Evolutionary conservation across 2,113 vertebrate species (phyloP).

Genomic region (Sceloporus undulatus): DNA sequence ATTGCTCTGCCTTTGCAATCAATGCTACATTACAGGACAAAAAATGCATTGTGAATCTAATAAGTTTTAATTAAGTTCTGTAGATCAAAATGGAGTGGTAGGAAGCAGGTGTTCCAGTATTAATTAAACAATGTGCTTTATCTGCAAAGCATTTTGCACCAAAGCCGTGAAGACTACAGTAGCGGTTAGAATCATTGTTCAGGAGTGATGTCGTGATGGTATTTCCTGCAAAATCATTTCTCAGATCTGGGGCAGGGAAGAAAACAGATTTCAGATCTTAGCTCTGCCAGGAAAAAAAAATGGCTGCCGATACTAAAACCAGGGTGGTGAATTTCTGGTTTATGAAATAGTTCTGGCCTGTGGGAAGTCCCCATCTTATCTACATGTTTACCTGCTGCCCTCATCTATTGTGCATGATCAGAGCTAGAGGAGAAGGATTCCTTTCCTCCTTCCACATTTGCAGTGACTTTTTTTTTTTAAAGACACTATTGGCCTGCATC

Average conservation of each 20-base stretch:
- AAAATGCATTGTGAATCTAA: conserved; percentile 57
- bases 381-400: too few relatives aligned
- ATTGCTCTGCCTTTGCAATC: conserved; percentile 63
- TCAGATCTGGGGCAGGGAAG: neutral
- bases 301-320: too few relatives aligned
- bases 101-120: conserved; percentile 56
- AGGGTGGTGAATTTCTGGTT: too few relatives aligned
- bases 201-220: conserved; percentile 30
- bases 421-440: neutral
- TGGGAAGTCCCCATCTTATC: too few relatives aligned
- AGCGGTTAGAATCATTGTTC: conserved; percentile 33
- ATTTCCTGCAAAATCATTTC: conserved; percentile 44
- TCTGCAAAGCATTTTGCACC: conserved; percentile 42
- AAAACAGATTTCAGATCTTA: neutral
- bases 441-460: too few relatives aligned
- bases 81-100: conserved; percentile 30
- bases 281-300: neutral
- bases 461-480: too few relatives aligned
- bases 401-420: too few relatives aligned
- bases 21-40: conserved; percentile 56
- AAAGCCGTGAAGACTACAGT: conserved; percentile 28
- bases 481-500: neutral
- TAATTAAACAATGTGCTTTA: conserved; percentile 50
- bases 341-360: too few relatives aligned
- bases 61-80: conserved; percentile 70